Base-by-base conservation (phyloP, 1,140 invertebrate species). In the Phenacoccus solenopsis region DNA sequence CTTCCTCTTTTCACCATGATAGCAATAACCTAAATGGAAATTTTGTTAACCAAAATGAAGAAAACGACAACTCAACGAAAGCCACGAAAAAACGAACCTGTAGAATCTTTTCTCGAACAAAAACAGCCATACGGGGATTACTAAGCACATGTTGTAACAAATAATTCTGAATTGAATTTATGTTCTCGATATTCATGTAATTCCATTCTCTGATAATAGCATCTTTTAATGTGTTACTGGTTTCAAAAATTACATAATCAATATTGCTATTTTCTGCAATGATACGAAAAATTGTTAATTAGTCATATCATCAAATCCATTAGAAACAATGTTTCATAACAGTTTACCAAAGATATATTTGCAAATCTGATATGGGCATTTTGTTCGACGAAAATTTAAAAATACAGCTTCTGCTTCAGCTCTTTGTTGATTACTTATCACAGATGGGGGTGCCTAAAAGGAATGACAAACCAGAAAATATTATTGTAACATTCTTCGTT, bases 161-260 rank as follows among this genome's bases (percentile, higher is more conserved):
- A 79, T 93, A 94, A 73, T 89, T 84, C 72, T 87, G 80, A n/a
- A 94, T 78, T 13, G 87, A 85, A 59, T 83, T 80, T 61, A 90
- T 86, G 78, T 91, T 87, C 69, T 81, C 80, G 70, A 85, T 80
- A 28, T 81, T 80, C 32, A 94, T 74, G 72, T 85, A 78, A 20
- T 81, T 79, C 92, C 92, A 94, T 82, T 94, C 91, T 77, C 88
- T 82, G 67, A 94, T 87, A 7, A 95, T 78, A 27, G 89, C 88
- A 74, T 87, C 84, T 79, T 93, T 93, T 70, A 96, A 80, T n/a
- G 93, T 83, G 70, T 87, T 86, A 5, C 88, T 90, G 72, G 90
- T 85, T 81, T 95, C 92, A 81, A 94, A 95, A 64, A 93, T 77
- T 5, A 95, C 89, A 82, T 91, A 92, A 75, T 91, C 90, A 71